Percentiles rank a stretch among this genome's conserved stretches.
Conservation (phyloP, 2,888 invertebrate species). For the Phortica okadai region DNA sequence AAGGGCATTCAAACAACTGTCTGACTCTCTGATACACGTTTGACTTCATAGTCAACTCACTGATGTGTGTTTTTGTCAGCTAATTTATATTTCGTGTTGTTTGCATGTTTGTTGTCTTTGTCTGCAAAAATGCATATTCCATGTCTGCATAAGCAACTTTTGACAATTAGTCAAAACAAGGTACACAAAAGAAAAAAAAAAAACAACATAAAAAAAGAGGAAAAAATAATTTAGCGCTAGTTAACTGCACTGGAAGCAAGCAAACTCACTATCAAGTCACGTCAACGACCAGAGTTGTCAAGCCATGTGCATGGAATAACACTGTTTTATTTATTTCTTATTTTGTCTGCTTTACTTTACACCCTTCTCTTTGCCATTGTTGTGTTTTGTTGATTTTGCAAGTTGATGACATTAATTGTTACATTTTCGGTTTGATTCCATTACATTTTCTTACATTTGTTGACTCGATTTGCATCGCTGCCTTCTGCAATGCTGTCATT, state of each 20-base stretch:
- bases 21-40: no score
- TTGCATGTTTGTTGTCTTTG: constrained; percentile 31
- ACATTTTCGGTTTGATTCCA: constrained; percentile 43
- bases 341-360: constrained; percentile 18
- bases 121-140: background rate
- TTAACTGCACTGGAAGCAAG: no score
- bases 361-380: constrained; percentile 49
- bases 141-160: constrained; percentile 36
- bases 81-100: no score
- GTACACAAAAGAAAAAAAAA: constrained; percentile 34
- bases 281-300: no score
- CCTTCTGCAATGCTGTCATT: constrained; percentile 42
- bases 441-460: constrained; percentile 8
- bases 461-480: constrained; percentile 40
- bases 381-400: constrained; percentile 48
- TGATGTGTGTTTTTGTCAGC: no score
- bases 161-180: constrained; percentile 64
- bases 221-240: no score
- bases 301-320: no score
- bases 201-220: background rate
- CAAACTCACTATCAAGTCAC: no score
- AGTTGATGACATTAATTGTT: constrained; percentile 67
- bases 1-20: no score
- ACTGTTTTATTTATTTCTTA: background rate
- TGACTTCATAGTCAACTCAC: no score